These are phyloP conservation scores for Serinus canaria DNA, from an alignment of 2,113 vertebrate genomes.

Conservation along the genomic window DNA sequence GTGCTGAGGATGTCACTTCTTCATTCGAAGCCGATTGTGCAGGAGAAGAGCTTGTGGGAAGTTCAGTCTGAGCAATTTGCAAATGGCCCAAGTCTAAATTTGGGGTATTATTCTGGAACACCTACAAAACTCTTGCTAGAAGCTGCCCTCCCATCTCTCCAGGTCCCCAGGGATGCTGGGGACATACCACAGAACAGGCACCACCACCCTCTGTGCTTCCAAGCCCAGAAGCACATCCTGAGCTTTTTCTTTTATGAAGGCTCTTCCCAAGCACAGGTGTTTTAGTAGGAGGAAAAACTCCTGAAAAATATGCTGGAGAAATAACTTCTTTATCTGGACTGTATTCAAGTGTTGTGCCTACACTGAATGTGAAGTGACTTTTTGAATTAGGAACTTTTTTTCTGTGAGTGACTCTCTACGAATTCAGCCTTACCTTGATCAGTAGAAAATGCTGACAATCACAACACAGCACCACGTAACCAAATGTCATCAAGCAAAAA, in stretches of 20 bases:
- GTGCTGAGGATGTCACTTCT: not conserved
- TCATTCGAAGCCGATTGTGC: not conserved
- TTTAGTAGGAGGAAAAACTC: not conserved
- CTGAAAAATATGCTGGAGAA: not conserved
- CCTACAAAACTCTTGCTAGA: not conserved
- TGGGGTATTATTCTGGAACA: not conserved
- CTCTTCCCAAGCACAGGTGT: not conserved
- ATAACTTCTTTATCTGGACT: not conserved
- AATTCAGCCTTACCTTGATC: not conserved
- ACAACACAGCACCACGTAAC: slow-evolving; percentile 13
- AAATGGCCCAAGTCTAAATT: not conserved
- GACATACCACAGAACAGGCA: rapidly evolving
- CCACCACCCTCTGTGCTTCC: not conserved
- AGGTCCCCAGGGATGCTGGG: rapidly evolving
- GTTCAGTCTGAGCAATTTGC: not conserved
- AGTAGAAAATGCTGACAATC: not conserved
- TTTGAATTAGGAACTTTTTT: not conserved
- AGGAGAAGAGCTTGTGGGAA: not conserved
- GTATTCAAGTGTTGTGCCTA: not conserved
- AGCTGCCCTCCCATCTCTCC: not conserved
- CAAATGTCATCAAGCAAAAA: slow-evolving; percentile 81
- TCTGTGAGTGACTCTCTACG: not conserved
- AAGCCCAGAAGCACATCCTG: not conserved
- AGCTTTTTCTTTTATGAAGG: not conserved
- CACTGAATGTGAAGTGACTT: not conserved